Evolutionary conservation across 2,113 vertebrate genomes (phyloP).

Genomic region (Syrmaticus mikado): DNA sequence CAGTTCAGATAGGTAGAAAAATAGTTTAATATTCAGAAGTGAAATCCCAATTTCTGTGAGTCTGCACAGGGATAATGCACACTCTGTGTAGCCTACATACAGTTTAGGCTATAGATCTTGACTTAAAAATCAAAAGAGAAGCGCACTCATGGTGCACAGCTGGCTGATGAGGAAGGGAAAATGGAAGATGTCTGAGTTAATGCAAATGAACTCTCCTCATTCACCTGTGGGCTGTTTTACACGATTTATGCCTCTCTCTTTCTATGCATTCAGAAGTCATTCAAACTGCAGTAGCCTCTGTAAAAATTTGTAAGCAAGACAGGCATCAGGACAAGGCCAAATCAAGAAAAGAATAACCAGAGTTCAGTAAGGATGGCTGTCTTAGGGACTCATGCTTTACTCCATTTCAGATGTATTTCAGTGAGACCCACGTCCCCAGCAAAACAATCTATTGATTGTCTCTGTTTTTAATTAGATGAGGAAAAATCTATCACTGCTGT

Average conservation of each 20-base stretch:
- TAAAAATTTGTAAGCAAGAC: not conserved
- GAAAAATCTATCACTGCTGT: not conserved
- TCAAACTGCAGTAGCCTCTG: not conserved
- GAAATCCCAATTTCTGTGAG: not conserved
- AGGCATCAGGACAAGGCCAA: not conserved
- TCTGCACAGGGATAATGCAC: not conserved
- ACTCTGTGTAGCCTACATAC: not conserved
- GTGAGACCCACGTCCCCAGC: not conserved
- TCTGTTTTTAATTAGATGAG: not conserved
- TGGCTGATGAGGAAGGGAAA: not conserved
- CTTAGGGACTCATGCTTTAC: not conserved
- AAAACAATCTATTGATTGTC: not conserved
- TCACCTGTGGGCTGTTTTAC: not conserved
- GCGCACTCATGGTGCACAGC: not conserved
- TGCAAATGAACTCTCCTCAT: not conserved
- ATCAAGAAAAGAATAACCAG: not conserved
- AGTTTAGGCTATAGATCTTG: not conserved
- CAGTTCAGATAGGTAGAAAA: not conserved
- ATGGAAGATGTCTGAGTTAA: not conserved
- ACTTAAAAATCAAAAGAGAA: not conserved
- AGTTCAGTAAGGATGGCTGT: not conserved
- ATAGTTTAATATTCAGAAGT: not conserved
- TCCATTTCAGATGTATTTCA: not conserved
- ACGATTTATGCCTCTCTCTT: not conserved
- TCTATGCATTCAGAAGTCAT: not conserved